Conservation (phyloP, 1,140 invertebrate genomes). For the Uloborus diversus region DNA sequence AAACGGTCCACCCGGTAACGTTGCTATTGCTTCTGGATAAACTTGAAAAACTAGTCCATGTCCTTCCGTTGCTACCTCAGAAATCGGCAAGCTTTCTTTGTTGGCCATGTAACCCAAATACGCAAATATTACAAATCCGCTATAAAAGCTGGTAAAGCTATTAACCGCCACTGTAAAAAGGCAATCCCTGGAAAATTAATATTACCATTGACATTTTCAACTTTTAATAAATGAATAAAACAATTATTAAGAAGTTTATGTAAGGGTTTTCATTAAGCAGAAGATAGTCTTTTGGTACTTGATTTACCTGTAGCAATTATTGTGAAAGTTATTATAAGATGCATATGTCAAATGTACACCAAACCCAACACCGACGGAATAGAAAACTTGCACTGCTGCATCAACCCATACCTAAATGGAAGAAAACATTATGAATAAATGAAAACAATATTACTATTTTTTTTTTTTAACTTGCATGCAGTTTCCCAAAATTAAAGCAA, state of each 20-base stretch:
- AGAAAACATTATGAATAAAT: not conserved
- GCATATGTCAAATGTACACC: conserved; percentile 89
- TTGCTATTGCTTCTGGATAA: conserved; percentile 89
- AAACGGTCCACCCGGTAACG: conserved; percentile 85
- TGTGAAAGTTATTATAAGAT: conserved; percentile 88
- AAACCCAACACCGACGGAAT: conserved; percentile 90
- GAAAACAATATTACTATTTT: not conserved
- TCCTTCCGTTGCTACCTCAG: conserved; percentile 87
- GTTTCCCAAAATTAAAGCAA: too few species aligned
- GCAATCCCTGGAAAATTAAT: conserved; percentile 62
- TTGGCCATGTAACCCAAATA: conserved; percentile 92
- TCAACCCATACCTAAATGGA: conserved; percentile 85
- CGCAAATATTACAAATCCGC: conserved; percentile 93
- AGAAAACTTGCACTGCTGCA: conserved; percentile 87
- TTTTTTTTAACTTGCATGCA: too few species aligned
- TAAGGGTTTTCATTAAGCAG: not conserved
- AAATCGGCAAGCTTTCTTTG: conserved; percentile 82
- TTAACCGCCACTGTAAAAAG: conserved; percentile 75
- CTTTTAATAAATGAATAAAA: too few species aligned
- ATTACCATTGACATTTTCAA: too few species aligned
- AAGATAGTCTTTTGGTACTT: not conserved
- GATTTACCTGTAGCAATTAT: conserved; percentile 83
- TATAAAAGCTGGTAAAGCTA: conserved; percentile 88
- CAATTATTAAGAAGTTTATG: not conserved
- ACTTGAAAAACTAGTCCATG: conserved; percentile 87